A percentile compares a stretch with the other conserved stretches of the same genome.
Conservation (phyloP, 2,888 invertebrate genomes). For the Gasteruption jaculator region DNA sequence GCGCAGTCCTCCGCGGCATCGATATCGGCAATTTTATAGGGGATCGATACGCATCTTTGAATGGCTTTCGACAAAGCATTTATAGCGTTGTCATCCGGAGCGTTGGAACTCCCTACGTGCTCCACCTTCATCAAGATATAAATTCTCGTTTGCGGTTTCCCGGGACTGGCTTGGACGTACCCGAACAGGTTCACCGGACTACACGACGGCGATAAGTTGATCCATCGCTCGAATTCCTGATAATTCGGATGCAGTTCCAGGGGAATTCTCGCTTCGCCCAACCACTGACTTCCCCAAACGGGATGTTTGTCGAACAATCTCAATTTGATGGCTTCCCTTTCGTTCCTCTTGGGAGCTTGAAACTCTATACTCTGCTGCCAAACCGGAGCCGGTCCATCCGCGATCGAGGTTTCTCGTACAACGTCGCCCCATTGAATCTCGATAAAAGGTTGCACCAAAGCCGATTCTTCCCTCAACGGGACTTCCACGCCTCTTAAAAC, state of each 20-base stretch:
- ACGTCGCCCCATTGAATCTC: conserved; percentile 44
- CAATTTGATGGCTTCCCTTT: conserved; percentile 37
- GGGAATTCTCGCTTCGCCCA: conserved; percentile 44
- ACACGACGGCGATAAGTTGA: conserved; percentile 38
- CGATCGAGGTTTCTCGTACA: conserved; percentile 31
- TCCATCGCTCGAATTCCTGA: conserved; percentile 47
- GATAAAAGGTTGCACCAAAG: conserved; percentile 41
- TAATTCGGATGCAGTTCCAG: conserved; percentile 40
- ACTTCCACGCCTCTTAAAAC: conserved; percentile 44
- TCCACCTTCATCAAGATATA: conserved; percentile 45
- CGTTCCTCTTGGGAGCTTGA: conserved; percentile 34
- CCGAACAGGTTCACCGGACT: conserved; percentile 44
- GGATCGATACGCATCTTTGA: conserved; percentile 39
- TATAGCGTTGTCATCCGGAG: conserved; percentile 30
- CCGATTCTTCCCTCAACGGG: conserved; percentile 47
- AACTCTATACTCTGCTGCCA: conserved; percentile 47
- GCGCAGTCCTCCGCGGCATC: conserved; percentile 40
- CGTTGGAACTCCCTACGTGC: conserved; percentile 29
- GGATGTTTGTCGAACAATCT: conserved; percentile 47
- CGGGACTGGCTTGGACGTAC: conserved; percentile 45
- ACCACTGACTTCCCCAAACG: conserved; percentile 47
- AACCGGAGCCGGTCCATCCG: conserved; percentile 45
- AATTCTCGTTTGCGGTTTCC: conserved; percentile 41
- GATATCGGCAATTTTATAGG: conserved; percentile 39
- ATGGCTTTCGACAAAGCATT: conserved; percentile 39